Evolutionary conservation across 2,888 invertebrate genomes (phyloP).

Genomic region (Hemithea aestivaria): DNA sequence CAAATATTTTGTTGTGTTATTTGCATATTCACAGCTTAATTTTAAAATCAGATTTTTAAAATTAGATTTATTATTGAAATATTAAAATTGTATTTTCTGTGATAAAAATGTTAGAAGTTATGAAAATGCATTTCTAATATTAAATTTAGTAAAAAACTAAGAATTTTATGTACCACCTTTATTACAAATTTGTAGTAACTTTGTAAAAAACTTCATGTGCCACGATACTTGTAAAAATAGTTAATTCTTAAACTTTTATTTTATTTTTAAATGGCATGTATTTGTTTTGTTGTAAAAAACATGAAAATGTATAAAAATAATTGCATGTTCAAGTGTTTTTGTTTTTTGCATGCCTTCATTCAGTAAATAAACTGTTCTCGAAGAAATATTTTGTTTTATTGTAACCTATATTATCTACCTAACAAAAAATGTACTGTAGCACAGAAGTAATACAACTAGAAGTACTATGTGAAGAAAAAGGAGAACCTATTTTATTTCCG

Average conservation of each 20-base stretch:
- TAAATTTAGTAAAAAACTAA: constrained; percentile 27
- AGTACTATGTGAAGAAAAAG: too few species aligned
- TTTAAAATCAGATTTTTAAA: constrained; percentile 1
- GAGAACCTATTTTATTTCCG: too few species aligned
- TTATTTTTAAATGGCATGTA: constrained; percentile 21
- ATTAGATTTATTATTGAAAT: too few species aligned
- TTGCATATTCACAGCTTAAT: too few species aligned
- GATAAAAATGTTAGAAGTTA: constrained; percentile 47
- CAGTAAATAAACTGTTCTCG: constrained; percentile 34
- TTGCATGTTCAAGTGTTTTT: constrained; percentile 69
- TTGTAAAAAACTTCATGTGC: constrained; percentile 11
- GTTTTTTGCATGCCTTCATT: constrained; percentile 60
- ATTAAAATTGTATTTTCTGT: constrained; percentile 55
- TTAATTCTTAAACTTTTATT: constrained; percentile 12
- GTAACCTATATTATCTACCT: background rate
- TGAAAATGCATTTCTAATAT: constrained; percentile 34
- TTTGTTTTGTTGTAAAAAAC: constrained; percentile 41
- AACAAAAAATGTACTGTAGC: too few species aligned
- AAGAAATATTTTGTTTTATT: constrained; percentile 14
- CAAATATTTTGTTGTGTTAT: too few species aligned
- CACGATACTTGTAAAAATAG: constrained; percentile 18
- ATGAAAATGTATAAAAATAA: constrained; percentile 53
- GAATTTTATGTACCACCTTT: too few species aligned
- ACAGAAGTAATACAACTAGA: too few species aligned
- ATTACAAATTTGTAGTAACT: constrained; percentile 9